Conservation (phyloP, 2,888 invertebrate species). For the Cloeon dipterum region DNA sequence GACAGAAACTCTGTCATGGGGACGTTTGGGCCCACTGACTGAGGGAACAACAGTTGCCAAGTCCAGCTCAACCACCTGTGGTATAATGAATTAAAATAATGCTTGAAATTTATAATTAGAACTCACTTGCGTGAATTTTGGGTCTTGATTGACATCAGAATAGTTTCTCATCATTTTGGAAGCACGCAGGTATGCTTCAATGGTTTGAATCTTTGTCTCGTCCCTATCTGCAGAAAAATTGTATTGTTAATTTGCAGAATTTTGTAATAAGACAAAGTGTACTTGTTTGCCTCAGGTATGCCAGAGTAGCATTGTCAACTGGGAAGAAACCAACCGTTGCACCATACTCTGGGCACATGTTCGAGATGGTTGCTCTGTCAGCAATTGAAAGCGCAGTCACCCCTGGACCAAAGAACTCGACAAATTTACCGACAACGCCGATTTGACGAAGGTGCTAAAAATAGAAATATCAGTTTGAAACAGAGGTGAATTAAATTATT, state of each 20-base stretch:
- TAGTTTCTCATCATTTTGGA: constrained; percentile 72
- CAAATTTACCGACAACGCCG: constrained; percentile 96
- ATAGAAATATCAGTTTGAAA: background rate
- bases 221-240: constrained; percentile 46
- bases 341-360: constrained; percentile 98
- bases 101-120: background rate
- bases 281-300: constrained; percentile 74
- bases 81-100: constrained; percentile 4
- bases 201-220: constrained; percentile 46
- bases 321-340: constrained; percentile 93
- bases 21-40: constrained; percentile 90
- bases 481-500: too few species aligned
- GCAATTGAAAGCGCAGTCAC: constrained; percentile 79
- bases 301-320: constrained; percentile 55
- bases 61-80: constrained; percentile 59
- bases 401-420: constrained; percentile 94
- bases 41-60: constrained; percentile 75
- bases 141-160: constrained; percentile 48
- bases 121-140: constrained; percentile 42
- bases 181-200: constrained; percentile 59
- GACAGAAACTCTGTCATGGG: constrained; percentile 87
- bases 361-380: constrained; percentile 91
- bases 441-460: constrained; percentile 62
- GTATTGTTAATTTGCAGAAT: background rate
- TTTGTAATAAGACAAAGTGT: constrained; percentile 9